Evolutionary conservation across 2,797 vertebrate species (phyloP).

Genomic region (Lycodopsis pacificus): DNA sequence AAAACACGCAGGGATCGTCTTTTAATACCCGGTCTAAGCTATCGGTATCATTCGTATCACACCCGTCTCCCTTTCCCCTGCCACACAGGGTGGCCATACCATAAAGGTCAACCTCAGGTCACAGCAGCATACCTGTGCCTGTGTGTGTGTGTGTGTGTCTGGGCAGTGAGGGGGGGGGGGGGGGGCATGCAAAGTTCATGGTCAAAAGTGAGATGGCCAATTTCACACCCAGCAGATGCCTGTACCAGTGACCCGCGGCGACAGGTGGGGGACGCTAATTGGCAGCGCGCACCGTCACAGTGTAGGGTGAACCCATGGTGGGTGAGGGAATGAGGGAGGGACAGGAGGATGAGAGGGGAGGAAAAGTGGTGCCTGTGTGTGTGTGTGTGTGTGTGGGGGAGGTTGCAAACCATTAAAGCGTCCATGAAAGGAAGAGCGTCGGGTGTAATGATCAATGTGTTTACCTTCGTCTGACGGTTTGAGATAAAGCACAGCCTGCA

Average conservation of each 20-base stretch:
- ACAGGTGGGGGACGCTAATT: slow-evolving; percentile 82
- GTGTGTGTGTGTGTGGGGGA: neutral
- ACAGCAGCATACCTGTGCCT: slow-evolving; percentile 28
- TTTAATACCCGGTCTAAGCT: slow-evolving; percentile 20
- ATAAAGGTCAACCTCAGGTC: slow-evolving; percentile 67
- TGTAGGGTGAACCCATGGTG: slow-evolving; percentile 35
- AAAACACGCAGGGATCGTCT: slow-evolving; percentile 7
- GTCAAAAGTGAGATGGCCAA: slow-evolving; percentile 76
- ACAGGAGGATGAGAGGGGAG: slow-evolving; percentile 21
- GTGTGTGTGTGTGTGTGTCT: neutral
- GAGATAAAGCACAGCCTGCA: slow-evolving; percentile 47
- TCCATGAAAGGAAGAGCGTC: neutral
- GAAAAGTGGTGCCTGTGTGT: slow-evolving; percentile 7
- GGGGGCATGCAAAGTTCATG: slow-evolving; percentile 70
- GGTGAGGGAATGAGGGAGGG: slow-evolving; percentile 19
- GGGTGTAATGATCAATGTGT: slow-evolving; percentile 46
- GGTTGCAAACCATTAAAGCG: slow-evolving; percentile 19
- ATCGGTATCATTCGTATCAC: slow-evolving; percentile 46
- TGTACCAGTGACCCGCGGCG: slow-evolving; percentile 69
- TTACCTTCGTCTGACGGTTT: slow-evolving; percentile 36
- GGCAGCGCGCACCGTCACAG: slow-evolving; percentile 53
- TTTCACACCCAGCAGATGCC: slow-evolving; percentile 80
- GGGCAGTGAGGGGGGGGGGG: neutral
- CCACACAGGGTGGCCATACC: slow-evolving; percentile 63
- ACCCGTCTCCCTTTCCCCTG: slow-evolving; percentile 5